A percentile compares a stretch with the other conserved stretches of the same genome.
These are phyloP conservation scores for Manis crassicaudata DNA, from an alignment of 2,797 vertebrate species.

Conservation along the genomic window DNA sequence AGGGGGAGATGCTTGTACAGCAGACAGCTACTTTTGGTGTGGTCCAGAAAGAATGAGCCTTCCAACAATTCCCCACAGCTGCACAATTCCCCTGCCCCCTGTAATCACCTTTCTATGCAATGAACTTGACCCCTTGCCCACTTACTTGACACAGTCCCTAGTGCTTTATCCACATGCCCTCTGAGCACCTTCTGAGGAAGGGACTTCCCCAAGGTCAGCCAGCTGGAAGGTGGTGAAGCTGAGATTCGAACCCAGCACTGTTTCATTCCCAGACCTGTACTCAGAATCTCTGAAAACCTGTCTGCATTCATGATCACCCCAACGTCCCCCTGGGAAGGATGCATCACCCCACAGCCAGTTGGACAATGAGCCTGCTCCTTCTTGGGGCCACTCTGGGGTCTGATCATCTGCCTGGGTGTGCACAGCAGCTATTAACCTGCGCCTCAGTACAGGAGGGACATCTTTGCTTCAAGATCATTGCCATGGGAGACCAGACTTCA, in stretches of 20 bases:
- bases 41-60: too few species aligned
- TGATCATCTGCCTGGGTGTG: neutral
- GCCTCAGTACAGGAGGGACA: too few species aligned
- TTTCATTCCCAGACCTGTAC: neutral
- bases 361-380: neutral
- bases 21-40: fast-evolving
- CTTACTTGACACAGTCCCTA: neutral
- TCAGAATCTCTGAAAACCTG: neutral
- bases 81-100: neutral
- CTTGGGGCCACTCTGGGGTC: neutral
- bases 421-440: neutral
- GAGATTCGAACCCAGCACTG: neutral
- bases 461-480: neutral
- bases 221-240: neutral
- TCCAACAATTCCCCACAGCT: neutral
- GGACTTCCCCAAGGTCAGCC: neutral
- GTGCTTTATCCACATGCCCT: neutral
- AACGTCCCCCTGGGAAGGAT: neutral
- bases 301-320: neutral
- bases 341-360: neutral
- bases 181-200: neutral
- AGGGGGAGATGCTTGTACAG: too few species aligned
- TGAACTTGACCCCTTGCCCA: neutral
- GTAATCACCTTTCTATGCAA: neutral
- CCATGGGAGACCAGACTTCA: neutral